These are phyloP conservation scores for Ricordea florida DNA, from an alignment of 92 coral and sea anemone species.

Conservation along the genomic window DNA sequence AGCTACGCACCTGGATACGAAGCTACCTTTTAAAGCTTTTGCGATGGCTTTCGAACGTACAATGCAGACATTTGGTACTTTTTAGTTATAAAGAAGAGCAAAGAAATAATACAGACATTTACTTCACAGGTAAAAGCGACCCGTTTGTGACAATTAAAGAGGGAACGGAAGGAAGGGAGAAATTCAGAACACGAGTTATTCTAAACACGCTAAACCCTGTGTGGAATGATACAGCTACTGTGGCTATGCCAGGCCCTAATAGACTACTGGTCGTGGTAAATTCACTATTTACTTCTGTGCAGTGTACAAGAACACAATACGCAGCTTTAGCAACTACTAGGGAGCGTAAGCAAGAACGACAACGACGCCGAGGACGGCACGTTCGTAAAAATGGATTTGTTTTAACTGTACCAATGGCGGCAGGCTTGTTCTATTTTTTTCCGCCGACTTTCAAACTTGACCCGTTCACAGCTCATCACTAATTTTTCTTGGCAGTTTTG, in stretches of 20 bases:
- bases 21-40: neutral
- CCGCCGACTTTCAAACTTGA: too few relatives aligned
- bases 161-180: slow-evolving; percentile 70
- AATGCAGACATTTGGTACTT: neutral
- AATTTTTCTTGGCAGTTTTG: too few relatives aligned
- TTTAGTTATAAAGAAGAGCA: neutral
- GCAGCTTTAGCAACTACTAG: too few relatives aligned
- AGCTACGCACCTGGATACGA: neutral
- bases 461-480: too few relatives aligned
- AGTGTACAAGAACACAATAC: too few relatives aligned
- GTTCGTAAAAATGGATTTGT: too few relatives aligned
- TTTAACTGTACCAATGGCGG: too few relatives aligned
- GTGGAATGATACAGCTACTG: slow-evolving; percentile 74
- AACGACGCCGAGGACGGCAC: too few relatives aligned
- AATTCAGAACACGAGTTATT: slow-evolving; percentile 69
- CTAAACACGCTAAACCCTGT: slow-evolving; percentile 77
- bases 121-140: slow-evolving; percentile 78
- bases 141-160: slow-evolving; percentile 76
- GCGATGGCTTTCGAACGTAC: neutral
- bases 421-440: too few relatives aligned
- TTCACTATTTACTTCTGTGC: neutral
- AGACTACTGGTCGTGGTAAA: slow-evolving; percentile 67
- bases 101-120: neutral
- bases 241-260: slow-evolving; percentile 74
- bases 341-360: too few relatives aligned